Evolutionary conservation across 2,113 vertebrate genomes (phyloP).

Genomic region (Pao palembangensis): DNA sequence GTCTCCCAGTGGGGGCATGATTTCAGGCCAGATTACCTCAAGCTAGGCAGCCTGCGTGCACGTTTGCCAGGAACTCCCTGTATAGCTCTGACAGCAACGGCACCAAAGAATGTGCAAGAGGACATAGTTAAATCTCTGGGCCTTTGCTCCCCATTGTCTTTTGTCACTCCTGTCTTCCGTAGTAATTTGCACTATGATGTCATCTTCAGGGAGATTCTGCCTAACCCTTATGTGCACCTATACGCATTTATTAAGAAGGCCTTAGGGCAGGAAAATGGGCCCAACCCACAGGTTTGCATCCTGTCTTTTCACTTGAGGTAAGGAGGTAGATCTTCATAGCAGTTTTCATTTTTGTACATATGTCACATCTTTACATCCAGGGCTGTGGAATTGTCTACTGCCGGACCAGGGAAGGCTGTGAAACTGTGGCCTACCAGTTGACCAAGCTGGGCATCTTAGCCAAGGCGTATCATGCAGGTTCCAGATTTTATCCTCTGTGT

Average conservation of each 20-base stretch:
- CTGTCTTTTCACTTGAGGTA: not conserved
- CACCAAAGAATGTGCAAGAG: conserved; percentile 85
- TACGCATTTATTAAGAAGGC: conserved; percentile 84
- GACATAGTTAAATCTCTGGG: conserved; percentile 80
- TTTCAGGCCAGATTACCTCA: conserved; percentile 93
- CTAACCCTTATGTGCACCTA: conserved; percentile 80
- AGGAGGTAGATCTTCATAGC: not conserved
- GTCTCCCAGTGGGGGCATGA: conserved; percentile 99
- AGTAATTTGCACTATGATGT: conserved; percentile 92
- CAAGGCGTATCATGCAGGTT: conserved; percentile 96
- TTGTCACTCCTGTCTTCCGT: conserved; percentile 88
- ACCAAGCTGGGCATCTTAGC: conserved; percentile 83
- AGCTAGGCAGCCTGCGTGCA: conserved; percentile 81
- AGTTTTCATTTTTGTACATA: no score
- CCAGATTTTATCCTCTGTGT: not conserved
- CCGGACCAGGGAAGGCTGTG: conserved; percentile 90
- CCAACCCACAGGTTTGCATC: conserved; percentile 46
- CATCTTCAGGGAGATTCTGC: conserved; percentile 86
- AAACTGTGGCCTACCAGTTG: conserved; percentile 86
- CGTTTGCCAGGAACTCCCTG: conserved; percentile 78
- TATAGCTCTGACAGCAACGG: conserved; percentile 91
- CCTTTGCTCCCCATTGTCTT: conserved; percentile 78
- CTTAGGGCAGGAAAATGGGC: conserved; percentile 60
- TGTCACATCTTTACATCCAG: conserved; percentile 47
- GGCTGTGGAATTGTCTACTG: conserved; percentile 97